Base-by-base conservation (phyloP, 2,888 invertebrate species). In the Prionchulus punctatus region DNA sequence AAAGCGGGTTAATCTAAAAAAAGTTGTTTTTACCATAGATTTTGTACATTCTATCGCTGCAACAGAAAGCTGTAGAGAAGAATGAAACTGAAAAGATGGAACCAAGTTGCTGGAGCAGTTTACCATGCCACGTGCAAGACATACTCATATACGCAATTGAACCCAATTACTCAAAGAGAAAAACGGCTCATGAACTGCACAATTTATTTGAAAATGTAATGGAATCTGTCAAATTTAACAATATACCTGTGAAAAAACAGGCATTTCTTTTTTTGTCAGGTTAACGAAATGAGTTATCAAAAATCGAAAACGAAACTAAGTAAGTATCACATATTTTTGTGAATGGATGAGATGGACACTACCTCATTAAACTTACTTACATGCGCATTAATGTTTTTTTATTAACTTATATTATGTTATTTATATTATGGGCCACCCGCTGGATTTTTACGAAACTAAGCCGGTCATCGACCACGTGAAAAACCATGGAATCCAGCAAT, bases 371-470 rank as follows among this genome's bases (percentile, higher is more conserved):
- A n/a, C n/a, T n/a, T n/a, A n/a, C n/a, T n/a, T n/a, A n/a, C n/a
- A n/a, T n/a, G n/a, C n/a, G n/a, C n/a, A n/a, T n/a, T n/a, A n/a
- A n/a, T n/a, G n/a, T n/a, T n/a, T n/a, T n/a, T n/a, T n/a, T n/a
- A n/a, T n/a, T n/a, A n/a, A n/a, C n/a, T n/a, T n/a, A n/a, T n/a
- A n/a, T n/a, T n/a, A n/a, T n/a, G n/a, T n/a, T n/a, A n/a, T n/a
- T n/a, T n/a, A n/a, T n/a, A n/a, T n/a, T n/a, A n/a, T 91, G 79
- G 98, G 98, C 61, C 86, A 83, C 68, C 96, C 98, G 47, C 78
- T 98, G 48, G 78, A 81, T 53, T 98, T 98, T 98, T 85, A 86
- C 68, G 91, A 98, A 73, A 96, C 94, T 1, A 87, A 91, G 72
- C 82, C 82, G 54, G 76, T 86, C 60, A 83, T 90, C 0, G 82